Conservation (phyloP, 2,797 vertebrate species). For the Anguilla pacifica region DNA sequence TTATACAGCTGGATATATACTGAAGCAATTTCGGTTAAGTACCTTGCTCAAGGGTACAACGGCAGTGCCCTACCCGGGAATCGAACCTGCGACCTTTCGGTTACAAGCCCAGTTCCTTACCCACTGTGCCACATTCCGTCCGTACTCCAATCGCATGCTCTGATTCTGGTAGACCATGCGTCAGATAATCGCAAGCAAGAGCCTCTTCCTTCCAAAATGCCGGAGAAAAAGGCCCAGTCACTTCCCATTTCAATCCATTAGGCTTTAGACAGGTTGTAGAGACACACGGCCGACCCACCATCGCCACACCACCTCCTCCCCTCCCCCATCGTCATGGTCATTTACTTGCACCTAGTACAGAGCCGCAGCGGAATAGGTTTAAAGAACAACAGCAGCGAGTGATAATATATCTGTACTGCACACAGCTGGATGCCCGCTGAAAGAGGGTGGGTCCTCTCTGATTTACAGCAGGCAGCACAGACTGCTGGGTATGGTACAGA, state of each 20-base stretch:
- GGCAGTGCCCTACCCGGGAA: no score
- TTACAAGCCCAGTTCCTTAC: no score
- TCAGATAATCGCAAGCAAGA: neutral
- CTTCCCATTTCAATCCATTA: neutral
- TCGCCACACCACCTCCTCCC: neutral
- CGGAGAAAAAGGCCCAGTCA: neutral
- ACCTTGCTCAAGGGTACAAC: no score
- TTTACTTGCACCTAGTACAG: neutral
- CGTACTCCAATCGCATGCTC: neutral
- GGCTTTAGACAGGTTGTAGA: neutral
- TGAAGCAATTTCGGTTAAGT: no score
- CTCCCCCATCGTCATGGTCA: neutral
- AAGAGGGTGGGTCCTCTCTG: neutral
- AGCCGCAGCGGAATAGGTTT: neutral
- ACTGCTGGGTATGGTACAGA: constrained; percentile 4
- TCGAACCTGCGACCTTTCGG: no score
- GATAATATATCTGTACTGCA: neutral
- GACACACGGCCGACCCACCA: neutral
- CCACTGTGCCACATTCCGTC: no score
- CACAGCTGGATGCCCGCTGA: neutral
- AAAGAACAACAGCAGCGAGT: neutral
- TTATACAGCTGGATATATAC: no score
- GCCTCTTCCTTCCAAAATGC: neutral
- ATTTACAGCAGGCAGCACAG: neutral
- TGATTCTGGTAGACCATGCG: neutral